Evolutionary conservation across 2,113 vertebrate genomes (phyloP).

Genomic region (Piliocolobus tephrosceles): DNA sequence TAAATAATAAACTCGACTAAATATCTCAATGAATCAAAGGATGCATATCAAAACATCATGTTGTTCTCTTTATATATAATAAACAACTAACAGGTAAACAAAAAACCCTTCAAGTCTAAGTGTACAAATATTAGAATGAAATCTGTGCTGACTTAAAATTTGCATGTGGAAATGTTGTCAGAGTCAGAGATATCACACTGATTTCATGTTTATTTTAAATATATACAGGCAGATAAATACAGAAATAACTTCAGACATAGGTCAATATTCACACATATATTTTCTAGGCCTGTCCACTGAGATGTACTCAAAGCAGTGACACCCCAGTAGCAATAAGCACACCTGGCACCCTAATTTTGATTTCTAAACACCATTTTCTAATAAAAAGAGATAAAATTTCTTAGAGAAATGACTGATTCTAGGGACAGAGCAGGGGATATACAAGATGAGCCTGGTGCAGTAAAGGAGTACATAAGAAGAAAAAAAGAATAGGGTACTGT

Average conservation of each 20-base stretch:
- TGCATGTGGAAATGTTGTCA: neutral
- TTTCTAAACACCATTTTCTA: neutral
- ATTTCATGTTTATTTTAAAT: neutral
- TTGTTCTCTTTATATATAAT: too few relatives aligned
- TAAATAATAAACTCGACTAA: neutral
- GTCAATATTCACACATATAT: neutral
- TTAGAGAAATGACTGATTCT: neutral
- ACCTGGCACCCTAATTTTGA: neutral
- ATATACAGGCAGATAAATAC: neutral
- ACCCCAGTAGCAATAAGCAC: neutral
- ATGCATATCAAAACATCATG: neutral
- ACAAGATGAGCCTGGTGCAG: neutral
- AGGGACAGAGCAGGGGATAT: neutral
- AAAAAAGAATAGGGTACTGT: neutral
- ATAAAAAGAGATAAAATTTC: neutral
- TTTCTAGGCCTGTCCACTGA: neutral
- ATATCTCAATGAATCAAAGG: neutral
- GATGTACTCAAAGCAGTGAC: neutral
- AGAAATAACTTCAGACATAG: neutral
- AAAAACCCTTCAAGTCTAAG: neutral
- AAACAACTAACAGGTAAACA: too few relatives aligned
- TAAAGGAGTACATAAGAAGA: neutral
- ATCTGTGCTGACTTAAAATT: neutral
- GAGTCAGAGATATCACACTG: neutral
- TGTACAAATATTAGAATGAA: conserved; percentile 11